Evolutionary conservation across 2,113 vertebrate species (phyloP).

Genomic region (Hippocampus barbouri): DNA sequence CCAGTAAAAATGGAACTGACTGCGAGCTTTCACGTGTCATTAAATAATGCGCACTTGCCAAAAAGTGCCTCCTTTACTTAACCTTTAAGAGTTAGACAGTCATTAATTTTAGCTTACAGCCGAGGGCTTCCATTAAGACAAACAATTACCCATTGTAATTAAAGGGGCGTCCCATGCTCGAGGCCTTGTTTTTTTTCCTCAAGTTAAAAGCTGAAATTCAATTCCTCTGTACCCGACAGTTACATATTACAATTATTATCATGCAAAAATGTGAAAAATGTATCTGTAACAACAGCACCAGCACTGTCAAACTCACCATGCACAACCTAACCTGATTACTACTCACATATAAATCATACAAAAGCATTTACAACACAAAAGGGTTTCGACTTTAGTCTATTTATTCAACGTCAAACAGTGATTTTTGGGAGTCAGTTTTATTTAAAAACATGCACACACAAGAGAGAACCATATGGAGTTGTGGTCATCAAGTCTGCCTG

Average conservation of each 20-base stretch:
- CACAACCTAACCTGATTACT: background rate
- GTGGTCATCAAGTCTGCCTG: background rate
- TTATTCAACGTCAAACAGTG: background rate
- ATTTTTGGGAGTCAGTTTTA: background rate
- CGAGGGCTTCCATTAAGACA: slow-evolving; percentile 8
- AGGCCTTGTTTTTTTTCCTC: background rate
- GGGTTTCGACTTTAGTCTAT: background rate
- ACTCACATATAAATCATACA: background rate
- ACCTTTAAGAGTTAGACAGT: slow-evolving; percentile 4
- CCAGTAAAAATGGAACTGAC: slow-evolving; percentile 46
- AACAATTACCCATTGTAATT: slow-evolving; percentile 6
- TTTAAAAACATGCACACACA: background rate
- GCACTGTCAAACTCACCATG: slow-evolving; percentile 14
- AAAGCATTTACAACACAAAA: background rate
- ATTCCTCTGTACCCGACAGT: background rate
- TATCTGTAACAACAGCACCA: background rate
- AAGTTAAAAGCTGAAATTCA: background rate
- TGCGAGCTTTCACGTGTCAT: slow-evolving; percentile 18
- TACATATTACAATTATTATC: background rate
- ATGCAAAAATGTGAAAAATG: background rate
- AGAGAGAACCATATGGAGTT: background rate
- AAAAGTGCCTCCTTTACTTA: slow-evolving; percentile 4
- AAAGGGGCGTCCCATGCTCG: background rate
- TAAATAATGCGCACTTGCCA: slow-evolving; percentile 8
- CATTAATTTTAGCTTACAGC: slow-evolving; percentile 1